Conservation (phyloP, 1,140 invertebrate species). For the Helicoverpa armigera region DNA sequence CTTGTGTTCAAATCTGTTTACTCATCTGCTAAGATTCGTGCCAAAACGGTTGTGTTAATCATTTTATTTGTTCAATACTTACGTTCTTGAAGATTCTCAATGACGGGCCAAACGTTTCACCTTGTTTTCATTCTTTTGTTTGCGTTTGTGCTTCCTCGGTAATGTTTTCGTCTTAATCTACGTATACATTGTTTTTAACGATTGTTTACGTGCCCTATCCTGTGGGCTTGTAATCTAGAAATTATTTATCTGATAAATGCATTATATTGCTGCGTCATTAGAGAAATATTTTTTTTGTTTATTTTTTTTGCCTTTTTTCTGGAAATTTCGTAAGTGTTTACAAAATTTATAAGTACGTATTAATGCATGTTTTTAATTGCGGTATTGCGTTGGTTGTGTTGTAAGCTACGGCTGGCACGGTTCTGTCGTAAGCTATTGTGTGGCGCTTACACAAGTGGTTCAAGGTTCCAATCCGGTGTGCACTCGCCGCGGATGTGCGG, state of each 20-base stretch:
- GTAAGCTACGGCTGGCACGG: conserved; percentile 79
- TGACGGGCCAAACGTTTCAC: conserved; percentile 49
- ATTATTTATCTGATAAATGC: conserved; percentile 43
- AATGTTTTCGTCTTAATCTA: conserved; percentile 54
- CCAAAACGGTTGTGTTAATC: conserved; percentile 72
- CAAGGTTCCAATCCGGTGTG: conserved; percentile 82
- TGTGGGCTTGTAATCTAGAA: conserved; percentile 39
- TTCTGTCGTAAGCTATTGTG: conserved; percentile 83
- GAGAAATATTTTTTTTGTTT: neutral
- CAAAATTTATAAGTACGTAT: conserved; percentile 12
- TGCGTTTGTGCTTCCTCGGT: conserved; percentile 65
- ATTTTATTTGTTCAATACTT: conserved; percentile 59
- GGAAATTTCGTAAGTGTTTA: conserved; percentile 27
- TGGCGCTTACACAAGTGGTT: conserved; percentile 83
- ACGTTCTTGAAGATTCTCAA: conserved; percentile 55
- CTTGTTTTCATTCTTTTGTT: conserved; percentile 70
- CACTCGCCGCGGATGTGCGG: conserved; percentile 82
- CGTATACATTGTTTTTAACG: conserved; percentile 35
- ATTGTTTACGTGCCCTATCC: conserved; percentile 48
- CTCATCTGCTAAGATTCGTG: conserved; percentile 68
- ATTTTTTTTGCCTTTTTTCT: neutral
- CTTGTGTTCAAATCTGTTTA: conserved; percentile 75
- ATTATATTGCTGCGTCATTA: conserved; percentile 5
- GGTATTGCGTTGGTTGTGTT: conserved; percentile 63
- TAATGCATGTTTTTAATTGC: conserved; percentile 45